Percentiles rank a stretch among this genome's conserved stretches.
Evolutionary conservation across 2,113 vertebrate species (phyloP).

Genomic region (Aptenodytes patagonicus): DNA sequence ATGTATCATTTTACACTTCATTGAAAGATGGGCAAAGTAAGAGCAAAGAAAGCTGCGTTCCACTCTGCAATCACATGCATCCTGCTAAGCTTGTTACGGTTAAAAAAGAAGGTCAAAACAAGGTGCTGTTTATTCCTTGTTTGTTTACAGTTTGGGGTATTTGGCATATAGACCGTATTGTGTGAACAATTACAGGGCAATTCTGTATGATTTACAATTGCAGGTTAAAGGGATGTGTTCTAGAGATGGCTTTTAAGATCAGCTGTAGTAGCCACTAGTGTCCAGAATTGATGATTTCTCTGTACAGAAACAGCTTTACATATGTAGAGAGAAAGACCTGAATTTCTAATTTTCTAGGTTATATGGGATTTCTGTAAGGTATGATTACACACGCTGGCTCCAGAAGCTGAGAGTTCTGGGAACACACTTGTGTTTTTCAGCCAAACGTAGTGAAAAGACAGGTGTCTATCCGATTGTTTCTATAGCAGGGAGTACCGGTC

Average conservation of each 20-base stretch:
- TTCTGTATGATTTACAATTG: not conserved
- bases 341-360: not conserved
- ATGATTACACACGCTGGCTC: not conserved
- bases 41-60: slow-evolving; percentile 6
- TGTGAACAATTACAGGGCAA: not conserved
- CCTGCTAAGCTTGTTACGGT: slow-evolving; percentile 74
- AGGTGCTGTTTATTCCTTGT: slow-evolving; percentile 62
- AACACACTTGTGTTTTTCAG: not conserved
- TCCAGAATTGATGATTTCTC: not conserved
- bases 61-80: slow-evolving; percentile 68
- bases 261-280: not conserved
- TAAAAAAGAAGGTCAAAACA: slow-evolving; percentile 79
- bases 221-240: not conserved
- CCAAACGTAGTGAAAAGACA: not conserved
- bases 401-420: not conserved
- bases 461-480: not conserved
- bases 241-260: not conserved
- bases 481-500: not conserved
- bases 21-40: not conserved
- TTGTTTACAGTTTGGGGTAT: not conserved
- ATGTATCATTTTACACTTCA: slow-evolving; percentile 69
- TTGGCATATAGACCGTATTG: rapidly evolving
- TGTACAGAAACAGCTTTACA: not conserved
- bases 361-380: not conserved
- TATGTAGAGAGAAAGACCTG: not conserved